Conservation (phyloP, 2,113 vertebrate genomes). For the Myiozetetes cayanensis region DNA sequence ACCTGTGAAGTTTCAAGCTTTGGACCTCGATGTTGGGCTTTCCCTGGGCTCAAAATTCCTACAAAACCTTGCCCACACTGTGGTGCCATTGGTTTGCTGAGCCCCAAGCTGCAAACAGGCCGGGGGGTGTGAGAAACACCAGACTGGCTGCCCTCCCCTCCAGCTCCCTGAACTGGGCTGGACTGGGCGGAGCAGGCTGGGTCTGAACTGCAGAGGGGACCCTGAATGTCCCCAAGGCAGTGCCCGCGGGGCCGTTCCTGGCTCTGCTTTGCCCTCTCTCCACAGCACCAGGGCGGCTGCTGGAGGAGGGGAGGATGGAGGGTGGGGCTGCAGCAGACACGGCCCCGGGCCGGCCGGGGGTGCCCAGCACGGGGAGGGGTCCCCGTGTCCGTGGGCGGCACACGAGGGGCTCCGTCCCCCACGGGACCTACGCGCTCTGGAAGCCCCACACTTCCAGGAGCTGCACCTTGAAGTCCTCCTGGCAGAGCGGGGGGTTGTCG, state of each 20-base stretch:
- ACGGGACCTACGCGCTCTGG: slow-evolving; percentile 31
- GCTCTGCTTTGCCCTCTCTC: slow-evolving; percentile 1
- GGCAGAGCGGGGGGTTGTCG: slow-evolving; percentile 82
- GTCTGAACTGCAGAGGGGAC: neutral
- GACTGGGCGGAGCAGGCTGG: neutral
- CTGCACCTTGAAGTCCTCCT: slow-evolving; percentile 82
- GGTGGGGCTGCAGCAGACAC: neutral
- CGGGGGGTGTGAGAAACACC: neutral
- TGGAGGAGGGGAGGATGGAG: rapidly evolving
- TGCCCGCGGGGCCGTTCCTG: rapidly evolving
- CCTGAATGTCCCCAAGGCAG: neutral
- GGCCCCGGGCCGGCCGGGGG: neutral
- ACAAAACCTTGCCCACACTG: neutral
- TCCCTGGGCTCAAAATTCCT: neutral
- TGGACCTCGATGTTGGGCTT: neutral
- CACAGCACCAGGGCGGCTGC: neutral
- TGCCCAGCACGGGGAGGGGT: rapidly evolving
- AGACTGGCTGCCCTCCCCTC: neutral
- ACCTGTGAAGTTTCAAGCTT: neutral
- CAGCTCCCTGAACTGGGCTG: neutral
- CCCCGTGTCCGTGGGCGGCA: rapidly evolving
- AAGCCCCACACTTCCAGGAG: slow-evolving; percentile 84
- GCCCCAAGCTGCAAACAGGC: neutral
- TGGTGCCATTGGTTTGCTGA: neutral
- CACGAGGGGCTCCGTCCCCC: neutral